A percentile compares a stretch with the other conserved stretches of the same genome.
These are phyloP conservation scores for Eupsilia transversa DNA, from an alignment of 2,888 invertebrate species.

Conservation along the genomic window DNA sequence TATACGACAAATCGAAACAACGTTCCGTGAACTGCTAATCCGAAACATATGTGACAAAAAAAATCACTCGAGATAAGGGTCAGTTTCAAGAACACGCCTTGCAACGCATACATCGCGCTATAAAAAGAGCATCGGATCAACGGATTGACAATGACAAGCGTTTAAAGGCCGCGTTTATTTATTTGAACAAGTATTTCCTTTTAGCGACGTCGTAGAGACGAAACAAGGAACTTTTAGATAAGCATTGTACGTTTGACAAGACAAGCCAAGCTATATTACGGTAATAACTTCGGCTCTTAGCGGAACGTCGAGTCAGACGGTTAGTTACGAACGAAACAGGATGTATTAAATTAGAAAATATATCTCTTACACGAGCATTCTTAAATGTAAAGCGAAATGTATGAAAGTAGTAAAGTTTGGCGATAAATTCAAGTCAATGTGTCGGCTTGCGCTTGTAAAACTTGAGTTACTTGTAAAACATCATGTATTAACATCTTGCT, in stretches of 20 bases:
- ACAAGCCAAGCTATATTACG: constrained; percentile 81
- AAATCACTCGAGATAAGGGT: constrained; percentile 87
- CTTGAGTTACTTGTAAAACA: constrained; percentile 66
- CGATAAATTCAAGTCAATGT: constrained; percentile 65
- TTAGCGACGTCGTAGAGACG: constrained; percentile 86
- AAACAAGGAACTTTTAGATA: constrained; percentile 88
- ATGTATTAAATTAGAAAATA: constrained; percentile 85
- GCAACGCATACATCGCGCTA: constrained; percentile 82
- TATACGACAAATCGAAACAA: constrained; percentile 77
- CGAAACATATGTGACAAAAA: constrained; percentile 88
- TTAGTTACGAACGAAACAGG: constrained; percentile 77
- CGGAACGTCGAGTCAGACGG: constrained; percentile 77
- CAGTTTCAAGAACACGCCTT: constrained; percentile 87
- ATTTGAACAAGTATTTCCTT: constrained; percentile 90
- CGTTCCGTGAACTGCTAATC: constrained; percentile 89
- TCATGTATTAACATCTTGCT: constrained; percentile 61
- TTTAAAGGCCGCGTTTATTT: constrained; percentile 88
- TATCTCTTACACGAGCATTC: constrained; percentile 64
- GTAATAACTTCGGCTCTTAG: constrained; percentile 83
- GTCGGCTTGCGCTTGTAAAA: constrained; percentile 60
- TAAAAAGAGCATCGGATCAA: constrained; percentile 87
- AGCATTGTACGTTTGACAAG: constrained; percentile 79
- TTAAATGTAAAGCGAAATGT: constrained; percentile 67
- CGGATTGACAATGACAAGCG: constrained; percentile 90
- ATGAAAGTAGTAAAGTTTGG: constrained; percentile 67